Evolutionary conservation across 2,113 vertebrate species (phyloP), one percentile per base, ranked within the genome.

Genomic region (Anguilla rostrata): DNA sequence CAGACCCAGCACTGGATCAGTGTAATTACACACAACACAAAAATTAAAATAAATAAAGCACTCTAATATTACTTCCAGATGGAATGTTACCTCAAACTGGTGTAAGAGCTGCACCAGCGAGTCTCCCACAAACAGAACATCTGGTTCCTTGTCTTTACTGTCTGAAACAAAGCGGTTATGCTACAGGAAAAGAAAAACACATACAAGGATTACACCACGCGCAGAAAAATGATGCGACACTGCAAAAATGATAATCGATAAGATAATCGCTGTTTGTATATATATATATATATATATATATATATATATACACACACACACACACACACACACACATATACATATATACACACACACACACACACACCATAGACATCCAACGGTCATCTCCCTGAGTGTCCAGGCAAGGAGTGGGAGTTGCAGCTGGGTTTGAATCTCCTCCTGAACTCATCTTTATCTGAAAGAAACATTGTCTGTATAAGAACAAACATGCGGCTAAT

Each of bases 311-410:
- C 1, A 34, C 1, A 34, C 1, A 34, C 1, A 34, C 1, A 34
- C 96, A 93, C 90, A 98, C 1, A 34, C 1, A 34, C 1, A 34
- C 1, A 34, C 1, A 97, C 96, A 97, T 87, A n/a, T 96, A 97
- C 93, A 98, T 96, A 34, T 1, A 34, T 1, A 34, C 34, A 34
- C 34, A 34, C 34, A 82, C 2, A 39, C 82, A 26, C 34, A 88
- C 53, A 93, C 96, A 93, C 90, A 98, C 97, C 96, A 97, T 87
- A n/a, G 97, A 97, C 93, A 98, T 96, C 97, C 97, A 98, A 86
- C 97, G 96, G 84, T 95, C 96, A 88, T 98, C 97, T 88, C 97
- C 97, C 78, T 98, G 96, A 81, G 86, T 91, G 87, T 98, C 97
- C 78, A 90, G 85, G 91, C 95, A 93, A 22, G 96, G 91, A 39